Evolutionary conservation across 2,797 vertebrate genomes (phyloP), one percentile per base, ranked within the genome.

Genomic region (Enteromius afrohamiltoni): DNA sequence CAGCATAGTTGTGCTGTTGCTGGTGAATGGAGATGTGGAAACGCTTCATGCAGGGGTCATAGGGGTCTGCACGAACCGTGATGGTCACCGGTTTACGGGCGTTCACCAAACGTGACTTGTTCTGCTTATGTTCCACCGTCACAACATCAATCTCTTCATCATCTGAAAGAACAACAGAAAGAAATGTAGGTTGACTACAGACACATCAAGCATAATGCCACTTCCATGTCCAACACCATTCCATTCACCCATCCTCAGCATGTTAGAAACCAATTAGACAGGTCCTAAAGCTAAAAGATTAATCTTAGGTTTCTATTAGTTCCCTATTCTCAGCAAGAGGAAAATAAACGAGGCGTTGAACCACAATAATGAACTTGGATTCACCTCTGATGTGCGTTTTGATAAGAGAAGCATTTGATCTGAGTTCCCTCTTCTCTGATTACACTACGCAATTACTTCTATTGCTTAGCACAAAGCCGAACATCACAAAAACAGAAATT

Each of bases 1-100:
- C 98, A 0, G 97, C 98, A 0, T 99, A 99, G 93, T 99, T 98
- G 93, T 99, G 98, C 87, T 99, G 98, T 85, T 98, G 97, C 90
- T 96, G 96, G 88, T 99, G 98, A 81, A 99, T 96, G 0, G 97
- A 97, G 90, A 97, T 95, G 90, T 99, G 98, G 92, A 99, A 99
- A 55, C 93, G 96, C 76, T 97, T 98, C 90, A 96, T 97, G 88
- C 96, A 96, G 45, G 95, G 94, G 78, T 96, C 96, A 86, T 95
- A 86, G 16, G 96, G 96, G 91, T 98, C 97, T 0, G 97, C 97
- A 0, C 96, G 94, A 26, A 98, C 96, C 0, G 96, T 97, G 93
- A 99, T 95, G 86, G 97, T 98, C 79, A 98, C 96, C 0, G 97
- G 97, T 78, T 97, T 96, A 79, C 96, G 94, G 70, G 94, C 88